Conservation (phyloP, 2,113 vertebrate genomes). For the Dolichotis patagonum region DNA sequence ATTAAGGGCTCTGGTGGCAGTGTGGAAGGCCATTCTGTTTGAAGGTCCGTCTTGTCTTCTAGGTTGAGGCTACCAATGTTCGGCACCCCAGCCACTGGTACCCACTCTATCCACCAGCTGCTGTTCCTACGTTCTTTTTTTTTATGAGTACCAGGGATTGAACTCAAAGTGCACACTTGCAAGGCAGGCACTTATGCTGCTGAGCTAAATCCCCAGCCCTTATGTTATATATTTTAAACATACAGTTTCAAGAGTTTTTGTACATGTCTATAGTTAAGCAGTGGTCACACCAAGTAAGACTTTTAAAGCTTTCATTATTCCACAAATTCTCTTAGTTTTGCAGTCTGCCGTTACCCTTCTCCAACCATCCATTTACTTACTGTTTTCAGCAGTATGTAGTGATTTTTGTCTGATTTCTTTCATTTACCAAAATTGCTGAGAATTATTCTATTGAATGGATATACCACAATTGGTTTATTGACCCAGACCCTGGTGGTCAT, state of each 20-base stretch:
- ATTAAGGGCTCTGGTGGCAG: not conserved
- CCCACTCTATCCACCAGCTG: not conserved
- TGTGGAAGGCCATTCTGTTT: not conserved
- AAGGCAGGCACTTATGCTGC: too few species aligned
- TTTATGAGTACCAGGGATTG: too few species aligned
- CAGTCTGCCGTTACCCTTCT: not conserved
- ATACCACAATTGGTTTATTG: not conserved
- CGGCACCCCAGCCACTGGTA: not conserved
- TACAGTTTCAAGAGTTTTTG: not conserved
- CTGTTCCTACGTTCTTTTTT: too few species aligned
- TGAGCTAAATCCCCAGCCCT: too few species aligned
- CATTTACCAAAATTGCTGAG: not conserved
- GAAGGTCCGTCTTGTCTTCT: not conserved
- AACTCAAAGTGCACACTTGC: too few species aligned
- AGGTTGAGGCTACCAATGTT: not conserved
- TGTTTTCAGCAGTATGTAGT: not conserved
- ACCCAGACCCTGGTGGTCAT: not conserved
- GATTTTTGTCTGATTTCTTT: not conserved
- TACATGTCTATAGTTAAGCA: not conserved
- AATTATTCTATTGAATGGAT: not conserved
- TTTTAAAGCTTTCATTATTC: not conserved
- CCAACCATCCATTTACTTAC: not conserved
- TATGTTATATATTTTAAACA: not conserved
- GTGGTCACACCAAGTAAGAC: not conserved
- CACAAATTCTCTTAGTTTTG: not conserved